These are phyloP conservation scores for Hormiphora californensis DNA, from an alignment of 37 sponge, comb jelly and placozoan species.

Conservation along the genomic window DNA sequence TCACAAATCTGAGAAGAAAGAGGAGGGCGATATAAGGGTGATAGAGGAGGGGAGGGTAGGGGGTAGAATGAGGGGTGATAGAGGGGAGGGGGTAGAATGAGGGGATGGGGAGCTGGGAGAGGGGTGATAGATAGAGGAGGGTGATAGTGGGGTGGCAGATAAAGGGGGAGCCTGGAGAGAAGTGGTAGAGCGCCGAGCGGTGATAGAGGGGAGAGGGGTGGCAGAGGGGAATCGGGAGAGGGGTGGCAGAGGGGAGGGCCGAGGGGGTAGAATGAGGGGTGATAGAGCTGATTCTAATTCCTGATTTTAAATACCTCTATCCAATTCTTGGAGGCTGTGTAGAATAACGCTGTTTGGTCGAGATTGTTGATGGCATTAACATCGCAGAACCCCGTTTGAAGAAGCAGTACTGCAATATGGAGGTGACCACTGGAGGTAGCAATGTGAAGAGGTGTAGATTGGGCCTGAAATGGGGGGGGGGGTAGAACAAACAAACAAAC, in stretches of 20 bases:
- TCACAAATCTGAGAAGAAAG: slow-evolving; percentile 17
- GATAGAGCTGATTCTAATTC: no score
- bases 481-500: no score
- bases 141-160: background rate
- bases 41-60: background rate
- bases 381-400: slow-evolving; percentile 28
- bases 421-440: slow-evolving; percentile 37
- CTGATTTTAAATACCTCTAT: no score
- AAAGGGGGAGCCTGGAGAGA: background rate
- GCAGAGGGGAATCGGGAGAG: background rate
- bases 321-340: slow-evolving; percentile 36
- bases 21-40: background rate
- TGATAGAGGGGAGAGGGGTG: background rate
- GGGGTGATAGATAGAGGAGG: background rate
- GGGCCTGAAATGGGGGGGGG: background rate
- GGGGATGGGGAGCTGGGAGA: background rate
- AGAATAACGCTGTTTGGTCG: slow-evolving; percentile 14
- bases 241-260: background rate
- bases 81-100: background rate
- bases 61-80: background rate
- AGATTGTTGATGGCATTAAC: slow-evolving; percentile 10
- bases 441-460: slow-evolving; percentile 37
- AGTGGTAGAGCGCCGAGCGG: background rate
- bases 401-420: slow-evolving; percentile 21
- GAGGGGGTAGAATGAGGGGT: no score